phyloP scores from a whole-genome alignment of 1,140 invertebrate genomes.

The Hypothenemus hampei region DNA sequence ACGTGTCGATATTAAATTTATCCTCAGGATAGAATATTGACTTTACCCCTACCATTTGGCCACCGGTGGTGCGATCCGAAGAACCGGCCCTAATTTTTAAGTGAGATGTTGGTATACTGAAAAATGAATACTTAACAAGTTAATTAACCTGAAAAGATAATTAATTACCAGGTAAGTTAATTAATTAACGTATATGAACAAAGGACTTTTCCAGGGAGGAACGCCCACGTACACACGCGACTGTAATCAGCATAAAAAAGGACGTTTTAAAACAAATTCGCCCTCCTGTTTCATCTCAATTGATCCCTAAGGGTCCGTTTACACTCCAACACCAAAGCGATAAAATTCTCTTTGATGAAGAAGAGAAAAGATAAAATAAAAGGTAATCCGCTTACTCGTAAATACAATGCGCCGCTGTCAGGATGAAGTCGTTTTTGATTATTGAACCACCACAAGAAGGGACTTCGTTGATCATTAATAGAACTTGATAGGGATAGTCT shows the following conservation, averaged over 20 bases:
- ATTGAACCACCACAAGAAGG: conserved; percentile 20
- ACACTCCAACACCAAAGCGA: too few species aligned
- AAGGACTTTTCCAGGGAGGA: too few species aligned
- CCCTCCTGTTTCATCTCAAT: too few species aligned
- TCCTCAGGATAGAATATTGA: conserved; percentile 6
- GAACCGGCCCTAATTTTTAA: conserved; percentile 17
- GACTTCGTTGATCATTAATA: conserved; percentile 12
- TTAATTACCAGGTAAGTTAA: too few species aligned
- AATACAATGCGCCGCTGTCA: conserved; percentile 23
- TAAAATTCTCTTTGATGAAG: too few species aligned
- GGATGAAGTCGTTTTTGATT: conserved; percentile 10
- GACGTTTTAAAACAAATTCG: too few species aligned
- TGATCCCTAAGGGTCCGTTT: too few species aligned
- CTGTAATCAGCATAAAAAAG: too few species aligned
- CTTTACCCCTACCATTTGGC: conserved; percentile 14
- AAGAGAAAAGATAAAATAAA: too few species aligned
- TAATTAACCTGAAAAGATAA: too few species aligned
- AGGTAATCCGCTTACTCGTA: conserved; percentile 16
- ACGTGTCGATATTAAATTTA: conserved; percentile 20
- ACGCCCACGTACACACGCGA: too few species aligned
- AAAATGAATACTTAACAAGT: neutral
- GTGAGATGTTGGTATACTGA: conserved; percentile 6
- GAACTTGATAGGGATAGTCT: conserved; percentile 26
- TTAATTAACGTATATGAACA: too few species aligned
- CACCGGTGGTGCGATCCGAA: conserved; percentile 13